Evolutionary conservation across 2,888 invertebrate species (phyloP).

Genomic region (Copidosoma aretas): DNA sequence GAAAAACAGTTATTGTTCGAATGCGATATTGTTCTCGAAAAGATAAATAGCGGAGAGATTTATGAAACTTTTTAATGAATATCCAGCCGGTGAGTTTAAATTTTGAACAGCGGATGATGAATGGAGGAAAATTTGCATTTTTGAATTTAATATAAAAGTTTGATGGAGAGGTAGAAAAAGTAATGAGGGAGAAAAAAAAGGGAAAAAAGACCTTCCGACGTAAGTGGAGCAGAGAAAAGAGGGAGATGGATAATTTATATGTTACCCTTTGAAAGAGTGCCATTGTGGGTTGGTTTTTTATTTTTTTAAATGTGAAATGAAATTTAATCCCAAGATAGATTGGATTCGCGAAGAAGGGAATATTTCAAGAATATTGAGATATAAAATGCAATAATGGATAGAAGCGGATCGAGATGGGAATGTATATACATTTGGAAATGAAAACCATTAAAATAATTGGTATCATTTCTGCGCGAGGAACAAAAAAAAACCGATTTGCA

Average conservation of each 20-base stretch:
- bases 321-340: neutral
- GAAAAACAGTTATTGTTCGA: too few relatives aligned
- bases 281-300: neutral
- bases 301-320: neutral
- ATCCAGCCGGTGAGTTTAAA: neutral
- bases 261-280: neutral
- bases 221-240: neutral
- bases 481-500: neutral
- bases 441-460: neutral
- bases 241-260: conserved; percentile 10
- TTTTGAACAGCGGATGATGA: neutral
- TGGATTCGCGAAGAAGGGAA: neutral
- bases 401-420: too few relatives aligned
- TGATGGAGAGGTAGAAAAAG: neutral
- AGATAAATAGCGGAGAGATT: neutral
- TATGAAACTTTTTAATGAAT: neutral
- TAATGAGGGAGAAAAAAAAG: neutral
- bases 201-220: neutral
- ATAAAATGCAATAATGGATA: too few relatives aligned
- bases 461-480: neutral
- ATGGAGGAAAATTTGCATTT: neutral
- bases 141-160: neutral
- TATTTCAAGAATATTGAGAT: neutral
- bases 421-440: neutral
- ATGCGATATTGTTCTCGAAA: too few relatives aligned